Percentiles rank a stretch among this genome's conserved stretches.
Evolutionary conservation across 35 echinoderm and acorn worm genomes (phyloP).

Genomic region (Diadema setosum): DNA sequence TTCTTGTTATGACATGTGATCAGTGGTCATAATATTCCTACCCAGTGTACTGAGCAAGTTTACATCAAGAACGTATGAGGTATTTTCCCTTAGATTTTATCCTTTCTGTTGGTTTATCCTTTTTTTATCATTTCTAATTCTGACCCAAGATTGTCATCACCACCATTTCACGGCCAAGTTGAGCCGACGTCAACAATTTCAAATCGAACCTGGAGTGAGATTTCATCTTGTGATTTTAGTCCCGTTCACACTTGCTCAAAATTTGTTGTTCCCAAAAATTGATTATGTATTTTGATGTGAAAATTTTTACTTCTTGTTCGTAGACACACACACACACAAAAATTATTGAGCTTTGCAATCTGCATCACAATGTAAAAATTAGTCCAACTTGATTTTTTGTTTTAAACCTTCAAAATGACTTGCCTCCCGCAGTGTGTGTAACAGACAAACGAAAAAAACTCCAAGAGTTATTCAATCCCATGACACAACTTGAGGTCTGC

Average conservation of each 20-base stretch:
- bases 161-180: neutral
- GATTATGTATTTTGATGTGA: neutral
- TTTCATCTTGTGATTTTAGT: neutral
- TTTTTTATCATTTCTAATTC: neutral
- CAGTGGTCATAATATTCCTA: neutral
- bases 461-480: too few relatives aligned
- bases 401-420: too few relatives aligned
- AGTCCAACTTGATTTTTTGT: neutral
- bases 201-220: neutral
- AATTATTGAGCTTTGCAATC: neutral
- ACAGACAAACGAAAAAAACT: too few relatives aligned
- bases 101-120: neutral
- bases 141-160: neutral
- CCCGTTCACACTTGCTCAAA: neutral
- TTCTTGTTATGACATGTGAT: neutral
- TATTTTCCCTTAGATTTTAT: neutral
- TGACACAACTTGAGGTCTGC: too few relatives aligned
- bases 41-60: neutral
- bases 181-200: neutral
- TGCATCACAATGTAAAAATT: neutral
- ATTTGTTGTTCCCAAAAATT: neutral
- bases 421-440: too few relatives aligned
- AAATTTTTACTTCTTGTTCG: neutral
- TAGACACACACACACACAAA: neutral
- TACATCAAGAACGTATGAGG: neutral